Evolutionary conservation across 2,797 vertebrate species (phyloP).

Genomic region (Melanotaenia boesemani): DNA sequence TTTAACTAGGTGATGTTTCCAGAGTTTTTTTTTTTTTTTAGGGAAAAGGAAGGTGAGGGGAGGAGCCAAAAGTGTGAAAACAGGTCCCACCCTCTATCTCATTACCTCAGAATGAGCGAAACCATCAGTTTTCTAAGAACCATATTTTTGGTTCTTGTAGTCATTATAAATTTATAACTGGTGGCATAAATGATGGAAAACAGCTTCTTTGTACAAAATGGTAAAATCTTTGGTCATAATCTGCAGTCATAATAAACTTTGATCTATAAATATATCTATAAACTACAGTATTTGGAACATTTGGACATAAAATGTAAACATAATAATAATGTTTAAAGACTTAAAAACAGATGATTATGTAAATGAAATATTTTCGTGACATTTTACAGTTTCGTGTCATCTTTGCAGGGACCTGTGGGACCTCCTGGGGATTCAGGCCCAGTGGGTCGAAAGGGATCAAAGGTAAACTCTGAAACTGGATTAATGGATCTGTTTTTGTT

Average conservation of each 20-base stretch:
- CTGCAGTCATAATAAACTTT: neutral
- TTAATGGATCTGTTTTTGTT: neutral
- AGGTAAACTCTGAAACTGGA: constrained; percentile 78
- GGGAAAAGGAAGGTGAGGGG: neutral
- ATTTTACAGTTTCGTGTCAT: constrained; percentile 6
- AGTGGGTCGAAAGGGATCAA: constrained; percentile 85
- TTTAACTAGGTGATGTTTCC: neutral
- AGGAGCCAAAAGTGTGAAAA: neutral
- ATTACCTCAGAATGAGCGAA: no score
- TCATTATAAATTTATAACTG: neutral
- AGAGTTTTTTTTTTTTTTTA: neutral
- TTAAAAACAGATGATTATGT: neutral
- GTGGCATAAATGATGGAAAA: neutral
- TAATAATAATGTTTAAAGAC: no score
- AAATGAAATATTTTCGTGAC: neutral
- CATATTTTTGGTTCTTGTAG: no score
- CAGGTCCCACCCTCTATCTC: no score
- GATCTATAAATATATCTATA: neutral
- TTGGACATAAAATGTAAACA: no score
- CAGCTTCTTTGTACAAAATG: neutral
- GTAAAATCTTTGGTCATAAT: neutral
- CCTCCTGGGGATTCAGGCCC: constrained; percentile 87
- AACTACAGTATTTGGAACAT: neutral
- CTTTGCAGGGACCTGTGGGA: constrained; percentile 89
- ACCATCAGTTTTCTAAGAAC: no score